These are phyloP conservation scores for Nyctibius bracteatus DNA, from an alignment of 2,113 vertebrate genomes.

Conservation along the genomic window DNA sequence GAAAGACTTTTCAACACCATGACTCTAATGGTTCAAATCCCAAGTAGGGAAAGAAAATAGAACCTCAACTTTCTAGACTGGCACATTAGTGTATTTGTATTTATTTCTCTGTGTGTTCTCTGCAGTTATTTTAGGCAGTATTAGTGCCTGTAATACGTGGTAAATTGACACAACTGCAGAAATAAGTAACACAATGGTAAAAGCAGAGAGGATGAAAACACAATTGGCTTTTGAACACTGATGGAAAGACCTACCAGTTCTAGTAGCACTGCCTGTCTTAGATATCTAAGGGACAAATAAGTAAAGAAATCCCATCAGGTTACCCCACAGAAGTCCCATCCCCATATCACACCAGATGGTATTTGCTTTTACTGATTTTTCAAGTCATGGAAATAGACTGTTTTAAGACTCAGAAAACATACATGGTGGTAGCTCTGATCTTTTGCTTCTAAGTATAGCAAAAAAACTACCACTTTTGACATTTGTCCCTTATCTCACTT, in stretches of 20 bases:
- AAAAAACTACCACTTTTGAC: not conserved
- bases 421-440: not conserved
- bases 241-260: not conserved
- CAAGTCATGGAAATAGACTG: not conserved
- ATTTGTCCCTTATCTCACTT: not conserved
- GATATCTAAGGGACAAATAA: not conserved
- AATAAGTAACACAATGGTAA: not conserved
- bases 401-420: not conserved
- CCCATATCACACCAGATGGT: not conserved
- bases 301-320: not conserved
- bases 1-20: not conserved
- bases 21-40: not conserved
- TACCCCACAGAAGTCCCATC: not conserved
- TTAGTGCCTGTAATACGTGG: not conserved
- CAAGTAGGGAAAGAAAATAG: not conserved
- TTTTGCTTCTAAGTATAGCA: not conserved
- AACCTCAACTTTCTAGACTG: not conserved
- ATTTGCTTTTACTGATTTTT: not conserved
- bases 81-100: not conserved
- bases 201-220: not conserved
- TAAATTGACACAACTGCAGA: not conserved
- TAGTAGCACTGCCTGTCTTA: not conserved
- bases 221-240: not conserved
- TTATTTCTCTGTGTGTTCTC: not conserved
- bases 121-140: not conserved